Percentiles rank a stretch among this genome's conserved stretches.
Conservation (phyloP, 2,797 vertebrate species). For the Gymnodraco acuticeps region DNA sequence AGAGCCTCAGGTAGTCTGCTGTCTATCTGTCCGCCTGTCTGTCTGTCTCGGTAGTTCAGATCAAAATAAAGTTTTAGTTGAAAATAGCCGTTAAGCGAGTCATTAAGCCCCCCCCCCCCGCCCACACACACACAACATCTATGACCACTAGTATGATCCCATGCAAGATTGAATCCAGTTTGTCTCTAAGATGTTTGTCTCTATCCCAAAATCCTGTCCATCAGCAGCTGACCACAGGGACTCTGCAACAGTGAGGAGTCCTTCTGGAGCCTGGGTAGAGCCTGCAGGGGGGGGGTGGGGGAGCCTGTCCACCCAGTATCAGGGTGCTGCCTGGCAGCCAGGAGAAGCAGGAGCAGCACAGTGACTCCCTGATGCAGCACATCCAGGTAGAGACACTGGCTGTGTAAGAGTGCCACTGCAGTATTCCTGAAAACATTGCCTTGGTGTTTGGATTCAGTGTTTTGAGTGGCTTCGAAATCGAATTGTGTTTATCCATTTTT, state of each 20-base stretch:
- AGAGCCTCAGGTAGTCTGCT: background rate
- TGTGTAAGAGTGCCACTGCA: background rate
- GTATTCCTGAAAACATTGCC: background rate
- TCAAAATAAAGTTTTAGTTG: no score
- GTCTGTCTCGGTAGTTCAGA: no score
- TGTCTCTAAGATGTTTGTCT: no score
- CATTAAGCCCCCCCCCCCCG: no score
- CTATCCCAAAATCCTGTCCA: background rate
- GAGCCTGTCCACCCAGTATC: constrained; percentile 46
- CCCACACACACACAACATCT: no score
- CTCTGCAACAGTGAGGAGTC: constrained; percentile 23
- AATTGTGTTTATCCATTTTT: background rate
- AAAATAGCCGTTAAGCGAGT: no score
- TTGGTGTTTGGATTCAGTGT: background rate
- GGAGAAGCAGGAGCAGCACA: constrained; percentile 52
- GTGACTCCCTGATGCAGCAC: constrained; percentile 86
- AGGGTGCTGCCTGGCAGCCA: constrained; percentile 54
- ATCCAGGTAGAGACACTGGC: constrained; percentile 84
- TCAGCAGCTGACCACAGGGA: constrained; percentile 17
- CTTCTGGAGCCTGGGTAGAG: constrained; percentile 33
- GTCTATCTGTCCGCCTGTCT: no score
- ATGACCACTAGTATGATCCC: no score
- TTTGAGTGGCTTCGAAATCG: background rate
- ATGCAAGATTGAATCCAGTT: no score
- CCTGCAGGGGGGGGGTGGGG: constrained; percentile 31